Percentiles rank a stretch among this genome's conserved stretches.
Conservation (phyloP, 2,797 vertebrate species). For the Neoniphon sammara region DNA sequence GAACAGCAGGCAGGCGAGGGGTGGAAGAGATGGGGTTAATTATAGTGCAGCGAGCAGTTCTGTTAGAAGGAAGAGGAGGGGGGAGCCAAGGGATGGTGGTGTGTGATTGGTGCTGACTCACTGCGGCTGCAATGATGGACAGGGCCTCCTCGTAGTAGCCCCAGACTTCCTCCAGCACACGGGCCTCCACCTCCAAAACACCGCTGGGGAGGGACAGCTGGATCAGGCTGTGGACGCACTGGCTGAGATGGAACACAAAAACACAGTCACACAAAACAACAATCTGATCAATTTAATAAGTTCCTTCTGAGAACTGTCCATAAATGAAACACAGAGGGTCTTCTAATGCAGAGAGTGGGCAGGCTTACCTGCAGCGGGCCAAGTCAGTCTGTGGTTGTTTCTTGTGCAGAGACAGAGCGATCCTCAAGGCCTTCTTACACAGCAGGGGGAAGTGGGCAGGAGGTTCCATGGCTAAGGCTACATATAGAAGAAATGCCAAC, state of each 20-base stretch:
- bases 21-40: constrained; percentile 78
- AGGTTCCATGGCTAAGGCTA: constrained; percentile 91
- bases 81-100: constrained; percentile 59
- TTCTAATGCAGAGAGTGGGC: constrained; percentile 25
- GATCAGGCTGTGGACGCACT: constrained; percentile 90
- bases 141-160: constrained; percentile 90
- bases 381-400: constrained; percentile 82
- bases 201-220: constrained; percentile 87
- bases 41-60: constrained; percentile 68
- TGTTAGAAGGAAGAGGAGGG: constrained; percentile 63
- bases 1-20: constrained; percentile 68
- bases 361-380: constrained; percentile 85
- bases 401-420: constrained; percentile 85
- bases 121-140: constrained; percentile 82
- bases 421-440: constrained; percentile 89
- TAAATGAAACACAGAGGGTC: constrained; percentile 17
- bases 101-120: constrained; percentile 84
- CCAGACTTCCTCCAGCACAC: constrained; percentile 87
- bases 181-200: constrained; percentile 81
- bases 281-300: constrained; percentile 4
- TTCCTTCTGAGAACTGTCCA: background rate
- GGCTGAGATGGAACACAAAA: constrained; percentile 78
- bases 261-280: constrained; percentile 17
- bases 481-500: constrained; percentile 6
- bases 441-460: constrained; percentile 89